Base-by-base conservation (phyloP, 2,113 vertebrate species). In the Kryptolebias marmoratus region DNA sequence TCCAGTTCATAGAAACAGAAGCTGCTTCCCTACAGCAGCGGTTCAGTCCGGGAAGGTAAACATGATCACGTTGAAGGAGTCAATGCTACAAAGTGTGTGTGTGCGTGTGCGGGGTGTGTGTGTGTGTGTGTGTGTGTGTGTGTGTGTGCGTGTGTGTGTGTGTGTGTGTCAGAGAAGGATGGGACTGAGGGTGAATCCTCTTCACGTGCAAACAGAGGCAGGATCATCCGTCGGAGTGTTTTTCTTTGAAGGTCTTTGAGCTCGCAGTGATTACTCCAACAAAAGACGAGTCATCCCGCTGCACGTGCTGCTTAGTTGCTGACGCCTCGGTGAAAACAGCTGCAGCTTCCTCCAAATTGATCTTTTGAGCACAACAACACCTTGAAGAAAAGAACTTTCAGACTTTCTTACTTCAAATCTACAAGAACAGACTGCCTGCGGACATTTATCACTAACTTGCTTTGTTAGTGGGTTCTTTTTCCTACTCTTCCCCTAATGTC, bases 281-380 rank as follows among this genome's bases (percentile, higher is more conserved):
- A 85, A 72, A 77, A 36, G 31, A 36, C 22, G 60, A 61, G 65
- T 18, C 22, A 5, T 12, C 31, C 36, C 27, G 12, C 44, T 1
- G 54, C 76, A 86, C 55, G 68, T 80, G 74, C 28, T 15, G 16
- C 30, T 9, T 50, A 48, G 68, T 62, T 36, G 0, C 5, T n/a
- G 28, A 3, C 42, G 50, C 57, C 48, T 63, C 45, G 49, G 8
- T 16, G 57, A 27, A 62, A 71, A 54, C 30, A 52, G 45, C 2
- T 9, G 50, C 28, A 27, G 36, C 56, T 84, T 74, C 68, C 62
- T 77, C 60, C 75, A 76, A 73, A 71, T 61, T 79, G 66, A 79
- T 47, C 10, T 39, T 60, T 50, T 9, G 9, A 18, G 32, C 80
- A 75, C 2, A 22, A 16, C 8, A 64, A 52, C 64, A 74, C 49